A percentile compares a stretch with the other conserved stretches of the same genome.
Conservation (phyloP, 2,797 vertebrate species). For the Amazona ochrocephala region DNA sequence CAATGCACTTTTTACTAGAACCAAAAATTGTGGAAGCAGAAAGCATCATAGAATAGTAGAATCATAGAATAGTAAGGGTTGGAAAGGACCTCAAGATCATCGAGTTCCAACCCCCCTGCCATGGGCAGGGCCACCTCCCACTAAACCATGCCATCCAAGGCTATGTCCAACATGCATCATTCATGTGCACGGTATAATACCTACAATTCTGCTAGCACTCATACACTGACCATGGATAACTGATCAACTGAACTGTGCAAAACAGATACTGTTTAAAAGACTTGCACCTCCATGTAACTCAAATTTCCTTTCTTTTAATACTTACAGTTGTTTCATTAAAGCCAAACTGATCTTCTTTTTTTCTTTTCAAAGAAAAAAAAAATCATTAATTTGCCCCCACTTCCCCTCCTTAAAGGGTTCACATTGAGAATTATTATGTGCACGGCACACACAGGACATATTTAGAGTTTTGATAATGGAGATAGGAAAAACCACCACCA, state of each 20-base stretch:
- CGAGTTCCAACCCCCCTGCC: too few relatives aligned
- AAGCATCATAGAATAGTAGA: background rate
- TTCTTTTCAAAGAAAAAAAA: background rate
- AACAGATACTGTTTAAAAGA: background rate
- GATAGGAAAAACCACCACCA: background rate
- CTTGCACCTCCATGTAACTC: background rate
- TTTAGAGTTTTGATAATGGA: background rate
- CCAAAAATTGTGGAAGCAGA: background rate
- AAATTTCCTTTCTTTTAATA: background rate
- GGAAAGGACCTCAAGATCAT: too few relatives aligned
- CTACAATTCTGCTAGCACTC: background rate
- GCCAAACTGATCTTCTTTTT: background rate
- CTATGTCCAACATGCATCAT: background rate
- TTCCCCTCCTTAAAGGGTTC: background rate
- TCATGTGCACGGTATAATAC: background rate
- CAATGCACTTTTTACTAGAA: background rate
- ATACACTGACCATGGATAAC: background rate
- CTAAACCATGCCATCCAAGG: too few relatives aligned
- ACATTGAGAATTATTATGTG: background rate
- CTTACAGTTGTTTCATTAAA: background rate
- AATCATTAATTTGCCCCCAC: background rate
- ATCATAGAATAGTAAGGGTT: too few relatives aligned
- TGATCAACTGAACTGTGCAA: background rate
- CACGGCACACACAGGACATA: background rate
- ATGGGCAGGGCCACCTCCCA: too few relatives aligned